Conservation (phyloP, 2,888 invertebrate species). For the Sphaeridia pumilis region DNA sequence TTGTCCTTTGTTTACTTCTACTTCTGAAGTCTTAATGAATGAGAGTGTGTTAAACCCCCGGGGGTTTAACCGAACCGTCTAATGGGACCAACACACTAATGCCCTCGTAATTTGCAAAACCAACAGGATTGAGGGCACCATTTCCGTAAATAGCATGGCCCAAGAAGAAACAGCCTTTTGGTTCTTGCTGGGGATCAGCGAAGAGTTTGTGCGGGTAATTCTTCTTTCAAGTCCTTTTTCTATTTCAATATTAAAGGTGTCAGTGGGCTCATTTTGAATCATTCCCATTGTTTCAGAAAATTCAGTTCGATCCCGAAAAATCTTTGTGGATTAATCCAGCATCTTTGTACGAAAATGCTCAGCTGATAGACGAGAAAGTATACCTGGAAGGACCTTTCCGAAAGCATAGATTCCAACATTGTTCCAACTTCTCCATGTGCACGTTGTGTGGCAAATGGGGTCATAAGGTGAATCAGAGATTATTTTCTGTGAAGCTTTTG, state of each 20-base stretch:
- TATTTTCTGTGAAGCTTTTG: no score
- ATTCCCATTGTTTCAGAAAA: conserved; percentile 5
- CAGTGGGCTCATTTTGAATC: neutral
- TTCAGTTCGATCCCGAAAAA: conserved; percentile 6
- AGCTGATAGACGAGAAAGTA: conserved; percentile 1
- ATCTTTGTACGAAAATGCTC: neutral
- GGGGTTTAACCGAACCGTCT: neutral
- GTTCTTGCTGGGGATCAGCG: conserved; percentile 8
- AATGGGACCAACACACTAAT: no score
- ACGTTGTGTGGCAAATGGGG: conserved; percentile 10
- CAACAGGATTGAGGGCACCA: neutral
- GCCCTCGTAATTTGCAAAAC: neutral
- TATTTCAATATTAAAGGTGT: neutral
- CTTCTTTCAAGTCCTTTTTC: no score
- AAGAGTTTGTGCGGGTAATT: conserved; percentile 5
- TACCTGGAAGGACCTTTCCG: conserved; percentile 4
- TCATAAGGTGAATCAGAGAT: conserved; percentile 3
- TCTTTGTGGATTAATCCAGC: conserved; percentile 11
- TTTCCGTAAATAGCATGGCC: neutral
- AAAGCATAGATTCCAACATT: conserved; percentile 9
- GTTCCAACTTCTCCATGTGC: conserved; percentile 9
- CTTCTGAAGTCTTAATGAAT: no score
- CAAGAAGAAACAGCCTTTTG: conserved; percentile 11
- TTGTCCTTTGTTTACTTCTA: no score
- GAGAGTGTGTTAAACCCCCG: no score